Evolutionary conservation across 2,888 invertebrate genomes (phyloP).

Genomic region (Tenthredo scrophulariae): DNA sequence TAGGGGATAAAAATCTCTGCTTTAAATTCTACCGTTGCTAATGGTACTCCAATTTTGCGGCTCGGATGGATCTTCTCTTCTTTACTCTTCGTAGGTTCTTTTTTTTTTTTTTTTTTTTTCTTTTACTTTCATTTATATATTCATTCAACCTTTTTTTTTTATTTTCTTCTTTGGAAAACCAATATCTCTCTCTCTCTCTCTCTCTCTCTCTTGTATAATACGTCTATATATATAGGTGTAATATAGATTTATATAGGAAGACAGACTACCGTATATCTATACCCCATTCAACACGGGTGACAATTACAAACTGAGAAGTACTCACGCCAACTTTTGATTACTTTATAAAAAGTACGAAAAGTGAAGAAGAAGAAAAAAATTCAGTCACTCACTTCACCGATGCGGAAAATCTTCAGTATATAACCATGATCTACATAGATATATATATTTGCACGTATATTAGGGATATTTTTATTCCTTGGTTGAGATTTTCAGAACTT

Average conservation of each 20-base stretch:
- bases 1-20: background rate
- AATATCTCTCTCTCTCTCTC: background rate
- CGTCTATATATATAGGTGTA: too few relatives aligned
- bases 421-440: background rate
- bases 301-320: slow-evolving; percentile 35
- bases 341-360: slow-evolving; percentile 11
- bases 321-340: slow-evolving; percentile 25
- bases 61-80: background rate
- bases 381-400: slow-evolving; percentile 5
- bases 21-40: background rate
- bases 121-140: background rate
- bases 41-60: slow-evolving; percentile 20
- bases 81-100: background rate
- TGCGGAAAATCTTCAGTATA: background rate
- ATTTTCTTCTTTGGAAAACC: background rate
- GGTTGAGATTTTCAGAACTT: background rate
- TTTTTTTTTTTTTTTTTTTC: background rate
- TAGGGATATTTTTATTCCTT: background rate
- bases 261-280: background rate
- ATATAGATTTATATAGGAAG: background rate
- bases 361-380: background rate
- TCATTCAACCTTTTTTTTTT: background rate
- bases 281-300: background rate
- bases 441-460: background rate
- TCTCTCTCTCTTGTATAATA: too few relatives aligned